A percentile compares a stretch with the other conserved stretches of the same genome.
Evolutionary conservation across 2,888 invertebrate genomes (phyloP).

Genomic region (Phragmatobia fuliginosa): DNA sequence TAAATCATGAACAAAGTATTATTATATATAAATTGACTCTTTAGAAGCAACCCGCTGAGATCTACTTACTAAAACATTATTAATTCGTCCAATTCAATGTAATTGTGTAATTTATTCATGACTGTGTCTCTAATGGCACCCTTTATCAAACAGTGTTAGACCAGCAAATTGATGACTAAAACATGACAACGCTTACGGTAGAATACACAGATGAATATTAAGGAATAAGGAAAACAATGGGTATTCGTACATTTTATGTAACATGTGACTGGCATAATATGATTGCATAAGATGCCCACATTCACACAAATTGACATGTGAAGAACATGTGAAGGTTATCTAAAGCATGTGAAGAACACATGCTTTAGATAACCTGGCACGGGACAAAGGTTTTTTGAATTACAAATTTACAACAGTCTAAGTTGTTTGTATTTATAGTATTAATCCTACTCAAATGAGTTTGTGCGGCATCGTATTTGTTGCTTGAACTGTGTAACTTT

Average conservation of each 20-base stretch:
- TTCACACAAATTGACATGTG: too few relatives aligned
- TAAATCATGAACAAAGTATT: not conserved
- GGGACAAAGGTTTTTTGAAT: too few relatives aligned
- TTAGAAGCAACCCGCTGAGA: not conserved
- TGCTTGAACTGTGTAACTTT: too few relatives aligned
- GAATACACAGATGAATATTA: not conserved
- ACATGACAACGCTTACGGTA: not conserved
- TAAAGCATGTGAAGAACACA: too few relatives aligned
- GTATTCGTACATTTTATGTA: not conserved
- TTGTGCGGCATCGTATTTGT: too few relatives aligned
- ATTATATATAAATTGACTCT: not conserved
- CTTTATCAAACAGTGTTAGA: constrained; percentile 5
- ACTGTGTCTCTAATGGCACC: constrained; percentile 2
- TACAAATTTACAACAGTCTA: too few relatives aligned
- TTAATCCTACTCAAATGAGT: too few relatives aligned
- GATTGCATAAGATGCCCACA: too few relatives aligned
- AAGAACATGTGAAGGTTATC: too few relatives aligned
- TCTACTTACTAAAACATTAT: not conserved
- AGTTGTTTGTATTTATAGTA: too few relatives aligned
- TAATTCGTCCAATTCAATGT: not conserved
- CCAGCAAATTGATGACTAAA: constrained; percentile 5
- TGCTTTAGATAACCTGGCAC: too few relatives aligned
- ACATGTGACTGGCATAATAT: not conserved
- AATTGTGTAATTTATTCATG: constrained; percentile 4
- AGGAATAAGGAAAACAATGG: constrained; percentile 7